phyloP scores from a whole-genome alignment of 1,140 invertebrate genomes.

The Elysia chlorotica region DNA sequence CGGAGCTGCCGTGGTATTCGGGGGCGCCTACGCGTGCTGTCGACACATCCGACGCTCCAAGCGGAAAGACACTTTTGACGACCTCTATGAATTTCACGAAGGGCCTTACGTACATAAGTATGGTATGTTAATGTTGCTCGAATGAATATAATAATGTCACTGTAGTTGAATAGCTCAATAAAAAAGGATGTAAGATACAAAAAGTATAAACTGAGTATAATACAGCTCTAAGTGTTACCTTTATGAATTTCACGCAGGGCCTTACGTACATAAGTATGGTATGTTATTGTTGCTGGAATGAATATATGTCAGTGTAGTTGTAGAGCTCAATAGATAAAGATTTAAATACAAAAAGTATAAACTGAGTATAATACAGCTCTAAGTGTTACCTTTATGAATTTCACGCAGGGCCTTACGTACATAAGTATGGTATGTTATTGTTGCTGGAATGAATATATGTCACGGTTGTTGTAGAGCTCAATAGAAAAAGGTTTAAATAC shows the following conservation, averaged over 20 bases:
- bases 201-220: too few species aligned
- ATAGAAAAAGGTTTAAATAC: too few species aligned
- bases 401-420: constrained; percentile 30
- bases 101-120: constrained; percentile 34
- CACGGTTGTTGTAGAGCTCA: too few species aligned
- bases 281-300: neutral
- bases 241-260: constrained; percentile 30
- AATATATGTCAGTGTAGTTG: too few species aligned
- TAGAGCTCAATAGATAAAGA: too few species aligned
- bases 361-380: too few species aligned
- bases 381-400: constrained; percentile 31
- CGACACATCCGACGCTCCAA: constrained; percentile 18
- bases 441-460: neutral
- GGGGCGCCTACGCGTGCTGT: constrained; percentile 25
- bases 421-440: constrained; percentile 26
- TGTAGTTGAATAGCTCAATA: too few species aligned
- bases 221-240: too few species aligned
- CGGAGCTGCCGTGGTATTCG: constrained; percentile 21
- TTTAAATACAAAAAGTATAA: too few species aligned
- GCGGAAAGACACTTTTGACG: constrained; percentile 15
- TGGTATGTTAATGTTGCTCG: constrained; percentile 9
- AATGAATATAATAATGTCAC: too few species aligned
- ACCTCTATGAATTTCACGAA: constrained; percentile 30
- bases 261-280: constrained; percentile 34
- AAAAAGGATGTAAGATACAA: too few species aligned